Base-by-base conservation (phyloP, 1,140 invertebrate genomes). In the Drosophila pandora region DNA sequence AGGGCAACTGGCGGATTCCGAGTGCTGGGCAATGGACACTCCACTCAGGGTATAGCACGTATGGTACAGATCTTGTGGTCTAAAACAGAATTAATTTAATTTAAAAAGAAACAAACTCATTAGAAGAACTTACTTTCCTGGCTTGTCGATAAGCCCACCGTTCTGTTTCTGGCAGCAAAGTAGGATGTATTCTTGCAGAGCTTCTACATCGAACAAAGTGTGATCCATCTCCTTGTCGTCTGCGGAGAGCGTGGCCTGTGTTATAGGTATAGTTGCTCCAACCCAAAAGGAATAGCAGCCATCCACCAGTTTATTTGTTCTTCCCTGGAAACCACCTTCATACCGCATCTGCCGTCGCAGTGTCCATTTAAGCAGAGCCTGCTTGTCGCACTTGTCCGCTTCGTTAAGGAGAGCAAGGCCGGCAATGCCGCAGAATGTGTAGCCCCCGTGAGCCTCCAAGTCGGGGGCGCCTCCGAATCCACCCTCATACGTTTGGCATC, bases 271-370 rank as follows among this genome's bases (percentile, higher is more conserved):
- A 37, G 95, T 94, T 30, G 96, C 98, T 25, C 97, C 98, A 93
- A 98, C 97, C 99, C 99, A 99, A 93, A 99, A 99, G 2, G 97
- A 98, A 92, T 99, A 99, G 93, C 99, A 99, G 6, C 96, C 96
- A 93, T 99, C 99, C 1, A 99, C 98, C 56, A 99, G 92, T 93
- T 99, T 99, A 92, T 99, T 99, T 3, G 99, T 99, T 83, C 99
- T 93, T 1, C 98, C 98, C 93, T 97, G 96, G 88, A 99, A 99
- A 21, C 97, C 97, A 13, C 97, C 98, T 92, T 98, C 98, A 65
- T 96, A 93, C 70, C 93, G 93, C 96, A 98, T 98, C 92, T 99
- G 97, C 64, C 95, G 94, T 77, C 96, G 96, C n/a, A 95, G 95
- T 69, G 95, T 94, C 97, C 97, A 98, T 71, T 96, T 94, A 90